Evolutionary conservation across 2,797 vertebrate species (phyloP), one percentile per base, ranked within the genome.

Genomic region (Chrysocyon brachyurus): DNA sequence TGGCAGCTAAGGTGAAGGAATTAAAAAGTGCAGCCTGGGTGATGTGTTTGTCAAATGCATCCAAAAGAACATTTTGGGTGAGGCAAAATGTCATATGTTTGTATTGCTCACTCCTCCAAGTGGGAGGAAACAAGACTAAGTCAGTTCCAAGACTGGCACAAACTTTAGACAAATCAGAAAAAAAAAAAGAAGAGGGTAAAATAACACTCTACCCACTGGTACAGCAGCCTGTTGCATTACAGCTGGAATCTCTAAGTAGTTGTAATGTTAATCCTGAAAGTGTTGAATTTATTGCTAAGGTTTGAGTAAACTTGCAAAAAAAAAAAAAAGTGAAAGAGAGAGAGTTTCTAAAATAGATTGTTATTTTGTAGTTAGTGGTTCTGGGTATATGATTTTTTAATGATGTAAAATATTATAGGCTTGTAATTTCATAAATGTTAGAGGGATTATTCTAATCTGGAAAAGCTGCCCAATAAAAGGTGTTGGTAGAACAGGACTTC

Each of bases 111-210:
- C 26, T 64, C 46, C 28, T 81, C 21, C 59, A 56, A 24, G 77
- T 54, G n/a, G 24, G 21, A 70, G 61, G 28, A 11, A 61, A 36
- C 72, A 66, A 81, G 9, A 90, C 2, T 61, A 79, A 81, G 40
- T 54, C 77, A 87, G 26, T 91, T 52, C 16, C 12, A 83, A 87
- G 59, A 22, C 59, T 87, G 66, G 59, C 77, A 54, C 9, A 87
- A 94, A 36, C n/a, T 83, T 91, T 22, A 94, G 26, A 83, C 46
- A 87, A 82, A 61, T 36, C 54, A 96, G 77, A 28, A 63, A 66
- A 77, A 63, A 66, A 77, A 33, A 10, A 15, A 21, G 6, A 46
- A 8, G 40, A 46, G 28, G 10, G 12, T 1, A 9, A 64, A 61
- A 52, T 52, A 63, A 46, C 11, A 77, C 17, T 78, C 14, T 57